Conservation (phyloP, 2,113 vertebrate species). For the Dromas ardeola region DNA sequence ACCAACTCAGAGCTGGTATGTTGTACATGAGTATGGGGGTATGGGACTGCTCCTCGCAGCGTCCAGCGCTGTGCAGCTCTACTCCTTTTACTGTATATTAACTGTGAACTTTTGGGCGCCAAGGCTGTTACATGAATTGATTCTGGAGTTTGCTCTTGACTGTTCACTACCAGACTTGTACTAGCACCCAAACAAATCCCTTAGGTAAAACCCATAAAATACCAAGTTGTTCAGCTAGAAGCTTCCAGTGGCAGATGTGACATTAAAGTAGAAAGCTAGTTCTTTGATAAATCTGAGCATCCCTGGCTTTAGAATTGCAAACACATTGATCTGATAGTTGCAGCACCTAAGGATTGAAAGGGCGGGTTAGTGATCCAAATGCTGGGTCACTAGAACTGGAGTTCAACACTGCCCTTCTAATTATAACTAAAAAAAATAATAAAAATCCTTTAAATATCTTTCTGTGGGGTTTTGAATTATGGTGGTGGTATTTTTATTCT, state of each 20-base stretch:
- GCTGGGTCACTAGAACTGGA: no score
- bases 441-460: neutral
- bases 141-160: neutral
- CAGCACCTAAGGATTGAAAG: neutral
- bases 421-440: neutral
- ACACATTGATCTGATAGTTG: neutral
- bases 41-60: accelerated
- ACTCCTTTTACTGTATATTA: neutral
- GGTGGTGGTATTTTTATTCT: neutral
- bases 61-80: neutral
- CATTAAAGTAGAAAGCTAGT: neutral
- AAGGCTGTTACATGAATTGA: accelerated
- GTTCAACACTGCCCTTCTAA: neutral
- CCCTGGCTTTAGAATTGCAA: neutral
- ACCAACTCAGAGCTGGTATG: constrained; percentile 39
- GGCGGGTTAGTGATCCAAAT: neutral
- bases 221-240: neutral
- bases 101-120: neutral
- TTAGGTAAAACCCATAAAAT: neutral
- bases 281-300: neutral
- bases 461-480: neutral
- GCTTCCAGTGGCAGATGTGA: neutral
- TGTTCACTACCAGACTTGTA: neutral
- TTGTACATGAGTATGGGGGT: accelerated
- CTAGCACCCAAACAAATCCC: neutral